Evolutionary conservation across 2,797 vertebrate species (phyloP), one percentile per base, ranked within the genome.

Genomic region (Enteromius paludinosus): DNA sequence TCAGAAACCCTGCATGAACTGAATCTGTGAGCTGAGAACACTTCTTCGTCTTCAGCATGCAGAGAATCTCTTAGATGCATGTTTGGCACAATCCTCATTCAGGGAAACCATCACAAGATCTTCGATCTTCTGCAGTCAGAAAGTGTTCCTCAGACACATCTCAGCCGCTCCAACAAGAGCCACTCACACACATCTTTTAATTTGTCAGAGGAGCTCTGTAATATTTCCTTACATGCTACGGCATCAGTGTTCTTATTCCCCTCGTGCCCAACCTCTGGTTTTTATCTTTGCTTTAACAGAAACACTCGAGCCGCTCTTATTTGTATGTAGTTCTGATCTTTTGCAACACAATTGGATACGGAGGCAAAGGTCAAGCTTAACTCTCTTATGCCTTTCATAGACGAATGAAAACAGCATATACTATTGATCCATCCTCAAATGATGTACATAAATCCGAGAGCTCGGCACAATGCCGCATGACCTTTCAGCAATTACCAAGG

Each of bases 351-450:
- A 91, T 90, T 88, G 90, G 93, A 93, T 91, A 93, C 92, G 91
- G 92, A 94, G 88, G 87, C 89, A 95, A 95, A 96, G 95, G 95
- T 95, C 95, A 95, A 91, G 91, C 90, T 91, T 95, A 93, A 94
- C 92, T 94, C 93, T 92, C 92, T 87, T 17, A 90, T 90, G 91
- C 92, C 90, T 88, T 93, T 93, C 94, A 91, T 86, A 84, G 84
- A 89, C 91, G 92, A 45, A 93, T 91, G 87, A 59, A 77, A 84
- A 79, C 38, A 84, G 83, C 61, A 89, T 92, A 95, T 95, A 90
- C 92, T 96, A 97, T 96, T 95, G 97, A 98, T 97, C 95, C 93
- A 95, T 94, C 94, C 93, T 94, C 95, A 95, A 96, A 97, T 96
- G 95, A 96, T 96, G 96, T 96, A 96, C 95, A 93, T 90, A 93